A percentile compares a stretch with the other conserved stretches of the same genome.
Evolutionary conservation across 2,797 vertebrate genomes (phyloP).

Genomic region (Morelia viridis): DNA sequence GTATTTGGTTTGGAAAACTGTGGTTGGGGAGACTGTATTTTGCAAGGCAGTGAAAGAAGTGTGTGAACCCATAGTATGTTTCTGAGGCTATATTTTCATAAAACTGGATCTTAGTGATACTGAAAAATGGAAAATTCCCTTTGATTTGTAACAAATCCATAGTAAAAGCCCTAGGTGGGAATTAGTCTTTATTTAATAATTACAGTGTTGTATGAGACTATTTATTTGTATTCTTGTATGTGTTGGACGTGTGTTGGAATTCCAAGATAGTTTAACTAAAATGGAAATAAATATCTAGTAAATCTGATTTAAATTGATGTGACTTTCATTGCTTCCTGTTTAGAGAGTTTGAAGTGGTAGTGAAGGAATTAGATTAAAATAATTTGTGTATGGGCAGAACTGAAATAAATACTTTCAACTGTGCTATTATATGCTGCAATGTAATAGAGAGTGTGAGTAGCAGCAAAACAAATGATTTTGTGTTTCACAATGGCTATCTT

Average conservation of each 20-base stretch:
- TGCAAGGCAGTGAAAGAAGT: not conserved
- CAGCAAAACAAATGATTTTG: not conserved
- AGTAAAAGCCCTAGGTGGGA: constrained; percentile 20
- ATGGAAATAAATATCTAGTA: constrained; percentile 52
- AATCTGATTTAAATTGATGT: constrained; percentile 58
- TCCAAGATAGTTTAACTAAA: constrained; percentile 30
- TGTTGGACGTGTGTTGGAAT: constrained; percentile 61
- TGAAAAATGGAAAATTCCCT: constrained; percentile 31
- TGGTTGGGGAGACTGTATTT: not conserved
- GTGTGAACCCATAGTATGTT: not conserved
- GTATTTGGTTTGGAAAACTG: not conserved
- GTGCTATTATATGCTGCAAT: not conserved
- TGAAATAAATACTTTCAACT: not conserved
- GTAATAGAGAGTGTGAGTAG: not conserved
- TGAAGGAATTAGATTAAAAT: not conserved
- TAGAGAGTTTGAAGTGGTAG: not conserved
- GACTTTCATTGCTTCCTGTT: constrained; percentile 40
- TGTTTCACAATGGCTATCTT: not conserved
- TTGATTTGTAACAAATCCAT: constrained; percentile 54
- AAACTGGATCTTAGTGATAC: constrained; percentile 64
- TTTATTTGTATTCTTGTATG: constrained; percentile 70
- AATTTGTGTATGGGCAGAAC: not conserved
- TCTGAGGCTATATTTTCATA: constrained; percentile 35
- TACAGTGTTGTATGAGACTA: constrained; percentile 58
- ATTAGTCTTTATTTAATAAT: constrained; percentile 40